Conservation (phyloP, 2,797 vertebrate genomes). For the Alfaro cultratus region DNA sequence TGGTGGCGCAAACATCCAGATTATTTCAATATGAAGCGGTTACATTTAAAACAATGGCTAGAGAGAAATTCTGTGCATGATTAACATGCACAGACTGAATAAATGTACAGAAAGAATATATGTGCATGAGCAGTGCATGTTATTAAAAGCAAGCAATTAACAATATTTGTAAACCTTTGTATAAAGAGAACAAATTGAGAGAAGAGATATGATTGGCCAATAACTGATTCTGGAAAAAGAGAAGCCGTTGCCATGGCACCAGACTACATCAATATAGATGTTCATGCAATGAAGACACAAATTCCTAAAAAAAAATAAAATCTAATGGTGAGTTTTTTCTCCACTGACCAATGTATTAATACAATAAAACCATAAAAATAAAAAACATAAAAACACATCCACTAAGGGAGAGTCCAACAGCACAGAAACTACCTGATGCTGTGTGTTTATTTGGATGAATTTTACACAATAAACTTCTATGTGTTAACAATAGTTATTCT, state of each 20-base stretch:
- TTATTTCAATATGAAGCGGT: background rate
- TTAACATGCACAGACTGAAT: background rate
- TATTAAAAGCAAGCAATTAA: background rate
- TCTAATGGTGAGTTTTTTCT: background rate
- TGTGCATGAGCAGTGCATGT: background rate
- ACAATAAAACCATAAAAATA: background rate
- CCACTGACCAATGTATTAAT: background rate
- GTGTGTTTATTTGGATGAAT: background rate
- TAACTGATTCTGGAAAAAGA: background rate
- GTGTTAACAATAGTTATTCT: background rate
- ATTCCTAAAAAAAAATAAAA: background rate
- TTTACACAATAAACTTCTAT: background rate
- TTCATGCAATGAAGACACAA: background rate
- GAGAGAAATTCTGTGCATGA: background rate
- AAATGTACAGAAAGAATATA: background rate
- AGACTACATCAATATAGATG: background rate
- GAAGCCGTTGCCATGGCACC: background rate
- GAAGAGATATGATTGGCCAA: background rate
- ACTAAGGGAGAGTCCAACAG: background rate
- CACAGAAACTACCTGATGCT: background rate
- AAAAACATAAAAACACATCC: background rate
- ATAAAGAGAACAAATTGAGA: background rate
- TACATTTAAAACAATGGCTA: background rate
- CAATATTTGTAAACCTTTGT: background rate
- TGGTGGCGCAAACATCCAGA: constrained; percentile 56